Percentiles rank a stretch among this genome's conserved stretches.
Evolutionary conservation across 2,888 invertebrate species (phyloP).

Genomic region (Fragum whitleyi): DNA sequence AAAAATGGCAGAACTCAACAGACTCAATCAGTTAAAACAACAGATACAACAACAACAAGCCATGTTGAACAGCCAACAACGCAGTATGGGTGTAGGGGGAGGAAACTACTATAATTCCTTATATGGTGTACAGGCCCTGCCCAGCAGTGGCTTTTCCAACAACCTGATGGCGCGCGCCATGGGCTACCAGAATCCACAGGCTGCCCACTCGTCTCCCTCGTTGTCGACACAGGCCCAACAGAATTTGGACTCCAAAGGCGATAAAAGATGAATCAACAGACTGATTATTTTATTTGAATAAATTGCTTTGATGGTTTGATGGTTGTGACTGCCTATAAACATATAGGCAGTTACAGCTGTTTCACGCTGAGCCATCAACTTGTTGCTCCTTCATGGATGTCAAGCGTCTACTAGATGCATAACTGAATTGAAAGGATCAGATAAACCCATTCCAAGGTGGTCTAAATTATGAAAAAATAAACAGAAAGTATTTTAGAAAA

Average conservation of each 20-base stretch:
- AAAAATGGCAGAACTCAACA: constrained; percentile 68
- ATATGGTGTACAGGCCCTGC: constrained; percentile 22
- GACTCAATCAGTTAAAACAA: constrained; percentile 69
- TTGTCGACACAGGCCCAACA: background rate
- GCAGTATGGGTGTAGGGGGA: constrained; percentile 16
- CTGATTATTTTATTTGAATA: too few relatives aligned
- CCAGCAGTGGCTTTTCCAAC: constrained; percentile 4
- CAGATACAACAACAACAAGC: constrained; percentile 74
- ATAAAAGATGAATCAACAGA: background rate
- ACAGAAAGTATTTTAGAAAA: too few relatives aligned
- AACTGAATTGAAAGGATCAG: too few relatives aligned
- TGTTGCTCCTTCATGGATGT: too few relatives aligned
- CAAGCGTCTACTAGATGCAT: too few relatives aligned
- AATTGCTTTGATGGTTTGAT: too few relatives aligned
- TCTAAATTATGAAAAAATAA: too few relatives aligned
- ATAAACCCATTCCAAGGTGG: too few relatives aligned
- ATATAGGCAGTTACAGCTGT: too few relatives aligned
- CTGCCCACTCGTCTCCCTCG: background rate
- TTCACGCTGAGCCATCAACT: too few relatives aligned
- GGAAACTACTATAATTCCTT: background rate
- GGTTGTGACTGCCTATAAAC: too few relatives aligned
- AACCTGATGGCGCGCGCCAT: background rate
- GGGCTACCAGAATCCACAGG: background rate
- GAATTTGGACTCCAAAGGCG: background rate
- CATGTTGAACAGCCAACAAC: constrained; percentile 53